phyloP scores from a whole-genome alignment of 2,888 invertebrate genomes.

The Ophion costatus region DNA sequence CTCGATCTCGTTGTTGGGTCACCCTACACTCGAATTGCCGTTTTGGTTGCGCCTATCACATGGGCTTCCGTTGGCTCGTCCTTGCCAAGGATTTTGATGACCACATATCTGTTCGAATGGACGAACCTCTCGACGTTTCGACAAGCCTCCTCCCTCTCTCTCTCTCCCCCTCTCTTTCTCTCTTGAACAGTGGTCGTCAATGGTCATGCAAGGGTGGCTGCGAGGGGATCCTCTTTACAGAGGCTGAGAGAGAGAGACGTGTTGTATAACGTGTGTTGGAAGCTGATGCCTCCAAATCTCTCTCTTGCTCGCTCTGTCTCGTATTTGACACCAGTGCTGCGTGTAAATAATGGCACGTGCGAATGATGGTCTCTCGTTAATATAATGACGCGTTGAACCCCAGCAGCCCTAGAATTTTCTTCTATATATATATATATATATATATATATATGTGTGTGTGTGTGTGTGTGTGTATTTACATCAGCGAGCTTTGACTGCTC shows the following conservation, averaged over 20 bases:
- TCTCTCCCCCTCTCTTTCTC: slow-evolving; percentile 34
- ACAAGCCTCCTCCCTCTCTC: slow-evolving; percentile 35
- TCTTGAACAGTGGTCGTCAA: slow-evolving; percentile 56
- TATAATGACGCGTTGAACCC: slow-evolving; percentile 65
- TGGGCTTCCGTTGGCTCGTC: too few species aligned
- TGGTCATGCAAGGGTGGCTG: slow-evolving; percentile 21
- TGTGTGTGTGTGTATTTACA: slow-evolving; percentile 11
- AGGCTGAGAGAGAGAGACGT: slow-evolving; percentile 1
- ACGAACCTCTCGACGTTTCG: slow-evolving; percentile 62
- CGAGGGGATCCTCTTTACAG: slow-evolving; percentile 25
- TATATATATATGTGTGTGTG: background rate
- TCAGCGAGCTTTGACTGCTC: slow-evolving; percentile 29
- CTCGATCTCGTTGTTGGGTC: slow-evolving; percentile 32
- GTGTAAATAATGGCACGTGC: slow-evolving; percentile 72
- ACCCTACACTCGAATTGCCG: slow-evolving; percentile 11
- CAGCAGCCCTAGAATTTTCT: slow-evolving; percentile 28
- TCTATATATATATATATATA: background rate
- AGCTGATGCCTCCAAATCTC: slow-evolving; percentile 70
- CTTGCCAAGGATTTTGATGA: slow-evolving; percentile 56
- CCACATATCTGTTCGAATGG: slow-evolving; percentile 55
- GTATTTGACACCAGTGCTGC: slow-evolving; percentile 66
- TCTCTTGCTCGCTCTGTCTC: slow-evolving; percentile 44
- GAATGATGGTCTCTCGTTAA: slow-evolving; percentile 71
- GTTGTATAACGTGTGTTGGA: slow-evolving; percentile 42
- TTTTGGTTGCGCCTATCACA: background rate